These are phyloP conservation scores for Halictus rubicundus DNA, from an alignment of 1,140 invertebrate species.

Conservation along the genomic window DNA sequence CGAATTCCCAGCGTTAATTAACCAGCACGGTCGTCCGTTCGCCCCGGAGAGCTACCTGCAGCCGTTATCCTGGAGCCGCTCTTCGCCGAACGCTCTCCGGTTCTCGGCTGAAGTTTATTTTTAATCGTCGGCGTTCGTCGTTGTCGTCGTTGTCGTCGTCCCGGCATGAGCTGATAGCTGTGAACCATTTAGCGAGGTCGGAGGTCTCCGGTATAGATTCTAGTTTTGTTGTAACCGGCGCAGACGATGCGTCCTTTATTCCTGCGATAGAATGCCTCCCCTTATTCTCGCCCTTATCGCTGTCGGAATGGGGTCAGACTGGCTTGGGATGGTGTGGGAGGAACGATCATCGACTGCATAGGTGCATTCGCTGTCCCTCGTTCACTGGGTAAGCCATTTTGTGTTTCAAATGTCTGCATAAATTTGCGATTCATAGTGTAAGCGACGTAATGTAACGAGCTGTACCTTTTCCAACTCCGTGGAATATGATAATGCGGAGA, in stretches of 20 bases:
- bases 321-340: not conserved
- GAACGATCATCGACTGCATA: not conserved
- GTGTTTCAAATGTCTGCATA: no score
- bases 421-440: no score
- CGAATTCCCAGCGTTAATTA: conserved; percentile 2
- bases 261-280: conserved; percentile 33
- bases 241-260: conserved; percentile 53
- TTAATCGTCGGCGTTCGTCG: not conserved
- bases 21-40: not conserved
- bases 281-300: conserved; percentile 23
- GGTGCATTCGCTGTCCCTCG: not conserved
- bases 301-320: not conserved
- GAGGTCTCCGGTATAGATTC: conserved; percentile 67
- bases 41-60: not conserved
- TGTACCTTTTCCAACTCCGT: no score
- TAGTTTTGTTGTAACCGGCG: conserved; percentile 53
- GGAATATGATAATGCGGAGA: no score
- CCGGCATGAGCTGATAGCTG: conserved; percentile 49
- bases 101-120: not conserved
- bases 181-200: conserved; percentile 61
- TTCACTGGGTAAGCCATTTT: no score
- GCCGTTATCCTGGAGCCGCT: not conserved
- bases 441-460: no score
- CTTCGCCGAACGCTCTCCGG: not conserved
- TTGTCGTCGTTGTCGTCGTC: not conserved